A percentile compares a stretch with the other conserved stretches of the same genome.
phyloP scores from a whole-genome alignment of 2,113 vertebrate species.

The Raphicerus campestris region DNA sequence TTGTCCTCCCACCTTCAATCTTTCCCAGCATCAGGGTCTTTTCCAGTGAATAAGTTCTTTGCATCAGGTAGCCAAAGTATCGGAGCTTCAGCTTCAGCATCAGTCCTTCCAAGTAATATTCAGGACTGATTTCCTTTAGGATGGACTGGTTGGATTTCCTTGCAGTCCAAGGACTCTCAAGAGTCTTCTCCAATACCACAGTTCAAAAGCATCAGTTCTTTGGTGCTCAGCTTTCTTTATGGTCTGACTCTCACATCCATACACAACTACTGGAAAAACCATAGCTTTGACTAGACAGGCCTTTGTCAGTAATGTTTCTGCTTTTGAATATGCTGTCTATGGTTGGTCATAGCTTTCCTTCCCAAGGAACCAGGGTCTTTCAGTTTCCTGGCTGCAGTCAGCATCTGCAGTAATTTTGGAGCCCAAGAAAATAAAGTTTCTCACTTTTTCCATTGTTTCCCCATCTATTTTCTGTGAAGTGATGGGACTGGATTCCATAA shows the following conservation, averaged over 20 bases:
- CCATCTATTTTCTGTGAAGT: neutral
- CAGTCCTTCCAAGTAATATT: neutral
- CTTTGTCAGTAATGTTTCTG: neutral
- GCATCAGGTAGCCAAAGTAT: neutral
- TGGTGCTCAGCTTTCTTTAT: neutral
- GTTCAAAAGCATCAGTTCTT: neutral
- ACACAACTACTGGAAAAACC: neutral
- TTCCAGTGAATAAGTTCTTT: accelerated
- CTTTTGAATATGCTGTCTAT: neutral
- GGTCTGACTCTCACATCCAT: neutral
- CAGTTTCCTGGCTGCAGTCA: neutral
- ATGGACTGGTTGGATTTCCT: neutral
- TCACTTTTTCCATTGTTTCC: neutral
- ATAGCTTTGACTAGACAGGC: neutral
- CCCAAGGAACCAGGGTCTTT: neutral
- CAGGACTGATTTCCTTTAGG: neutral
- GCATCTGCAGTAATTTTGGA: neutral
- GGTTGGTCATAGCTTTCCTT: neutral
- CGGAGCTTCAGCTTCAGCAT: neutral
- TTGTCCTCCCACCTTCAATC: neutral
- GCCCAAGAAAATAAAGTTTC: neutral
- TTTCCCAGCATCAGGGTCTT: neutral
- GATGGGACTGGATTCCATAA: neutral
- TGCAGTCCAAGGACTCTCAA: neutral
- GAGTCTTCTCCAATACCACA: neutral